Conservation (phyloP, 1,140 invertebrate species). For the Akabosia matsudoensis region DNA sequence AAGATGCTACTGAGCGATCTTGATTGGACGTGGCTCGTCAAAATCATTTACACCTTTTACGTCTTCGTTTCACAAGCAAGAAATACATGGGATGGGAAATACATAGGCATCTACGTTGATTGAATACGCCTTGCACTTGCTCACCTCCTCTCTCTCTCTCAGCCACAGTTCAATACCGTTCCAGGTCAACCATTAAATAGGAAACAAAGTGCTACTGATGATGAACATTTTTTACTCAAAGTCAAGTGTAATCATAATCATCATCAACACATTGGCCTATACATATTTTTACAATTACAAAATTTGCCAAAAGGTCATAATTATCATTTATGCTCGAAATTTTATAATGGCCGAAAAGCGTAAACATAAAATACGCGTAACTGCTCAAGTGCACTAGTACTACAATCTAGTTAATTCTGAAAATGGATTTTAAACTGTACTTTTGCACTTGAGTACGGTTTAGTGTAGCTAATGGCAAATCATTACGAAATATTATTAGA, state of each 20-base stretch:
- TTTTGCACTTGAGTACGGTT: too few relatives aligned
- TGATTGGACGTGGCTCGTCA: neutral
- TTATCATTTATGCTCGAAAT: too few relatives aligned
- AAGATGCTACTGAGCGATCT: neutral
- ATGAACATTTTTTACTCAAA: neutral
- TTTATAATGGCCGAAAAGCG: too few relatives aligned
- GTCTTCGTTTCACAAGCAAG: neutral
- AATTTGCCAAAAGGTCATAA: too few relatives aligned
- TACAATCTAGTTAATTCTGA: too few relatives aligned
- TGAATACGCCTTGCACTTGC: neutral
- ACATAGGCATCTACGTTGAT: too few relatives aligned
- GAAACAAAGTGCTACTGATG: neutral
- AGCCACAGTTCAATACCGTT: constrained; percentile 14
- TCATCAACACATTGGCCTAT: neutral
- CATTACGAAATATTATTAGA: too few relatives aligned
- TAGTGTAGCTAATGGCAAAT: too few relatives aligned
- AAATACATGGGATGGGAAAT: neutral
- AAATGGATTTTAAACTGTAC: too few relatives aligned
- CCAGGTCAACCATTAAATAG: neutral
- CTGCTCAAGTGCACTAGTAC: too few relatives aligned
- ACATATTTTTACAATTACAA: neutral
- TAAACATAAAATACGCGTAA: too few relatives aligned
- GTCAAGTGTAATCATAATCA: neutral
- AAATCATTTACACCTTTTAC: neutral
- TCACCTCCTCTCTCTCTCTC: neutral